Evolutionary conservation across 2,113 vertebrate species (phyloP).

Genomic region (Ciconia stormi): DNA sequence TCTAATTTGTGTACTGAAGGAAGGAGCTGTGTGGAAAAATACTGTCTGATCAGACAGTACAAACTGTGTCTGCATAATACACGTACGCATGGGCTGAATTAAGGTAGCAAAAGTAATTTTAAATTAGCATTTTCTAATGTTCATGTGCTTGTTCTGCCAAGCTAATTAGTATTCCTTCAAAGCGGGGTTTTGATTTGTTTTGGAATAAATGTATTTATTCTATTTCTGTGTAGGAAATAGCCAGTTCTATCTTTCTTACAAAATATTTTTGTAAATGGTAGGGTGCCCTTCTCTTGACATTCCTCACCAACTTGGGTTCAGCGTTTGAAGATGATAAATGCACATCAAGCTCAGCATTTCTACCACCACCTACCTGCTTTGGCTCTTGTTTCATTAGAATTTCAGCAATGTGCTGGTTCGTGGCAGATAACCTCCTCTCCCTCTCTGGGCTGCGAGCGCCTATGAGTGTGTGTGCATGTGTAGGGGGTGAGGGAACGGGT

Average conservation of each 20-base stretch:
- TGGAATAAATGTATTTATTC: background rate
- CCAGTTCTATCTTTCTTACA: constrained; percentile 7
- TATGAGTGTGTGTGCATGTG: background rate
- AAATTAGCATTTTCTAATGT: background rate
- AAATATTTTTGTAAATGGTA: constrained; percentile 52
- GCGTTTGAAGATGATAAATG: constrained; percentile 62
- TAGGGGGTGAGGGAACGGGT: background rate
- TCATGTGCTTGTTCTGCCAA: background rate
- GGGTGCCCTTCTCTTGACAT: constrained; percentile 38
- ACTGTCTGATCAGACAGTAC: background rate
- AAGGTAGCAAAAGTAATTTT: background rate
- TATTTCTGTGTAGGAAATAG: background rate
- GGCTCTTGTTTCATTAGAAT: constrained; percentile 61
- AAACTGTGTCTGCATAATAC: background rate
- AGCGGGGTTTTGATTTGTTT: background rate
- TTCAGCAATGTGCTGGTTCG: constrained; percentile 35
- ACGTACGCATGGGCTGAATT: background rate
- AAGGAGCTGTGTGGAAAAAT: background rate
- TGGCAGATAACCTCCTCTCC: constrained; percentile 26
- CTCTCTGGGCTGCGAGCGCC: background rate
- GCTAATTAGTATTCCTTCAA: background rate
- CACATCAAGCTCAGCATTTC: constrained; percentile 61
- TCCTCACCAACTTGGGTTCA: constrained; percentile 41
- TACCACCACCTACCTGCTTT: constrained; percentile 55
- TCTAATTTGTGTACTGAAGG: background rate